Conservation (phyloP, 2,888 invertebrate genomes). For the Eristalinus sepulchralis region DNA sequence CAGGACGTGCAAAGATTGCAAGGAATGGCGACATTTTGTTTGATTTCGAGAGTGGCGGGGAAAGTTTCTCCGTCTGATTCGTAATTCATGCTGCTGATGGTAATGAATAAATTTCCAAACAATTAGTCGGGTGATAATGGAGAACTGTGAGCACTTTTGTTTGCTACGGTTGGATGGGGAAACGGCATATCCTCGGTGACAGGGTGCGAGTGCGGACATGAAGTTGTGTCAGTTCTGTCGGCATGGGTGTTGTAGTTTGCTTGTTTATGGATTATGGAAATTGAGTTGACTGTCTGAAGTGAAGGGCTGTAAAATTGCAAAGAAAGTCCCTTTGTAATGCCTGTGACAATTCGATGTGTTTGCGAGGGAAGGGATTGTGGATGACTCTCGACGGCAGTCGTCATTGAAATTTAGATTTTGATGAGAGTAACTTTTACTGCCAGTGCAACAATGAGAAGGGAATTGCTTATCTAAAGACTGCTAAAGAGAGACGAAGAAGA, state of each 20-base stretch:
- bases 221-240: constrained; percentile 12
- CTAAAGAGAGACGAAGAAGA: no score
- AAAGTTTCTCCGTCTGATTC: constrained; percentile 48
- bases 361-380: no score
- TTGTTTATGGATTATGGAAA: constrained; percentile 44
- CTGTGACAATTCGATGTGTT: no score
- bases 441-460: no score
- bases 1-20: background rate
- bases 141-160: background rate
- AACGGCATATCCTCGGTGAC: constrained; percentile 26
- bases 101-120: constrained; percentile 59
- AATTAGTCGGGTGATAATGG: constrained; percentile 34
- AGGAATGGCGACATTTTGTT: background rate
- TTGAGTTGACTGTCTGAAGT: constrained; percentile 11
- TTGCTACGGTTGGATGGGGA: constrained; percentile 6
- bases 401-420: no score
- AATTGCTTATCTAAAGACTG: no score
- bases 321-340: background rate
- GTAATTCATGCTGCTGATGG: constrained; percentile 37
- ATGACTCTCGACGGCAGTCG: no score
- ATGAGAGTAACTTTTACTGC: no score
- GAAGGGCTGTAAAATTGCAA: background rate
- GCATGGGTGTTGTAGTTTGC: constrained; percentile 8
- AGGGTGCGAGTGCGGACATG: background rate
- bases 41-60: background rate